A percentile compares a stretch with the other conserved stretches of the same genome.
Evolutionary conservation across 2,888 invertebrate genomes (phyloP).

Genomic region (Sinodicranocentrus sp.): DNA sequence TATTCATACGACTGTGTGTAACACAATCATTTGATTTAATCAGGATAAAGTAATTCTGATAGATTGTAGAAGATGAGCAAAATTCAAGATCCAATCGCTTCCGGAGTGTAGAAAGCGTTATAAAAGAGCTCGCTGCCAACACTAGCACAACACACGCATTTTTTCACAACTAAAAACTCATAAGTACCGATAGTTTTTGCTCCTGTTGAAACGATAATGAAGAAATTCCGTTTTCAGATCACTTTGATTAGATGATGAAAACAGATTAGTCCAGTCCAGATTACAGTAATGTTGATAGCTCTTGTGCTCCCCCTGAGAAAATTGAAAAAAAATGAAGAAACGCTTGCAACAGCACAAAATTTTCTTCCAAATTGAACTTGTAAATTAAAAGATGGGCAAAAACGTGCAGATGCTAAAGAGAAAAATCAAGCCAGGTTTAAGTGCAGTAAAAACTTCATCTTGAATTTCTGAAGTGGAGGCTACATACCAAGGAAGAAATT

Average conservation of each 20-base stretch:
- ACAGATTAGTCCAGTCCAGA: constrained; percentile 35
- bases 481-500: background rate
- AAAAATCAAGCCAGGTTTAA: background rate
- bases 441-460: constrained; percentile 12
- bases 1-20: too few species aligned
- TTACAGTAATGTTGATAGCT: background rate
- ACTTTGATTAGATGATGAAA: constrained; percentile 5
- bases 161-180: constrained; percentile 35
- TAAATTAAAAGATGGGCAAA: too few species aligned
- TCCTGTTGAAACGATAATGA: background rate
- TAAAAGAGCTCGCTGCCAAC: constrained; percentile 36
- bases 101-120: constrained; percentile 69
- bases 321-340: too few species aligned
- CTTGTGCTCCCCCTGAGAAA: too few species aligned
- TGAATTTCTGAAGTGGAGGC: background rate
- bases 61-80: background rate
- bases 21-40: too few species aligned
- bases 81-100: constrained; percentile 58
- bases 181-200: constrained; percentile 32
- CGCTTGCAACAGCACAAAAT: background rate
- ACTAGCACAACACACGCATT: constrained; percentile 34
- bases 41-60: background rate
- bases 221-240: constrained; percentile 50
- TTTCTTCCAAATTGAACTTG: too few species aligned
- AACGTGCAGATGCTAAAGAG: too few species aligned